phyloP scores from a whole-genome alignment of 2,797 vertebrate species.

The Holocentrus rufus region DNA sequence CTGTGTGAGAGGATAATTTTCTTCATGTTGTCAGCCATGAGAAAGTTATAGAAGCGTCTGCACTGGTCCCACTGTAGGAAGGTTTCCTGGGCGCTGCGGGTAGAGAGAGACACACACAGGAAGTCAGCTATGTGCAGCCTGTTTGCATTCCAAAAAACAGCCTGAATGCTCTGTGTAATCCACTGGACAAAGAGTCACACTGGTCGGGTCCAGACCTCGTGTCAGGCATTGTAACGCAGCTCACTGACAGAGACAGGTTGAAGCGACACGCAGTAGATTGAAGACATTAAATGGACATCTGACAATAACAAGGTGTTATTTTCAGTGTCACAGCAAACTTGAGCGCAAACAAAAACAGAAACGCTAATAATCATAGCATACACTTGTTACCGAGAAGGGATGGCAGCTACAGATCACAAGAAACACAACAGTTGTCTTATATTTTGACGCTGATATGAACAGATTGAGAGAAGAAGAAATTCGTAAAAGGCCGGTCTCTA shows the following conservation, averaged over 20 bases:
- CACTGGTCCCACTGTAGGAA: slow-evolving; percentile 99
- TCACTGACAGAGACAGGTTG: slow-evolving; percentile 23
- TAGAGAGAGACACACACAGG: slow-evolving; percentile 58
- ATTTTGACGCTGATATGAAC: slow-evolving; percentile 23
- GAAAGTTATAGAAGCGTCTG: slow-evolving; percentile 97
- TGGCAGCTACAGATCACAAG: neutral
- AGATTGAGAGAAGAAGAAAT: slow-evolving; percentile 1
- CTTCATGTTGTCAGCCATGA: slow-evolving; percentile 99
- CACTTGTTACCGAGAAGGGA: neutral
- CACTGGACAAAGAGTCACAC: slow-evolving; percentile 53
- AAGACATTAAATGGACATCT: neutral
- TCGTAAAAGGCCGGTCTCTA: slow-evolving; percentile 26
- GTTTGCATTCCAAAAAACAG: slow-evolving; percentile 60
- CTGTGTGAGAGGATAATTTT: slow-evolving; percentile 98
- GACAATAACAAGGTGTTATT: neutral
- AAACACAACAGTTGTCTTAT: slow-evolving; percentile 8
- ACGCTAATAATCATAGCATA: neutral
- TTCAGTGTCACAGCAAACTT: neutral
- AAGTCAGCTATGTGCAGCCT: slow-evolving; percentile 56
- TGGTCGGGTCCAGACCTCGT: slow-evolving; percentile 27
- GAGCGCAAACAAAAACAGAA: neutral
- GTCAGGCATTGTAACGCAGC: slow-evolving; percentile 43
- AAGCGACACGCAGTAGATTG: neutral
- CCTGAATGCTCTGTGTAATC: slow-evolving; percentile 63
- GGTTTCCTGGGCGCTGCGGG: slow-evolving; percentile 92